Evolutionary conservation across 2,888 invertebrate genomes (phyloP), one percentile per base, ranked within the genome.

Genomic region (Notodromas monacha): DNA sequence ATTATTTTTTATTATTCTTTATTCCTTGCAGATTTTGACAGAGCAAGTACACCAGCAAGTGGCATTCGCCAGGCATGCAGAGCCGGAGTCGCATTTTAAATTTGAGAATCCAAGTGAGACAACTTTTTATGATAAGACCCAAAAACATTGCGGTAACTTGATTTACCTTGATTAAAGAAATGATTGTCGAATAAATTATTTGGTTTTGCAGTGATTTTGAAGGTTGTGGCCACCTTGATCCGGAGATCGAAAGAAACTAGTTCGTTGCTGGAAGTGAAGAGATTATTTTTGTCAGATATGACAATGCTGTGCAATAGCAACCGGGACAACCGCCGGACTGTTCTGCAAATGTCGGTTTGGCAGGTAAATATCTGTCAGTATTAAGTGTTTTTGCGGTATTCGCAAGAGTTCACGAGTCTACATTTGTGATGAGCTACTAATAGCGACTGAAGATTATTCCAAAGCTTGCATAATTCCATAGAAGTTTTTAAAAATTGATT

Each of bases 291-390:
- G 4, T 77, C 84, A 2, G 96, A 99, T 50, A 81, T 96, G 72
- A 89, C 89, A n/a, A 55, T 84, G 30, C 55, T 99, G 33, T 92
- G 92, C 54, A 81, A 79, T 46, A 84, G 84, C 49, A 89, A 84
- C 49, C 60, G 86, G 10, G 96, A 99, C 48, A 99, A 99, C 51
- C 55, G 92, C 30, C 60, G 89, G 41, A 92, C 86, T 0, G 84
- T 99, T 10, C 57, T 96, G 26, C 96, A 96, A 55, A 96, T 99
- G 96, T 92, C 92, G 0, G 96, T 99, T 1, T 99, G 96, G 96
- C 79, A 79, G 51, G 50, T 51, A 38, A n/a, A n/a, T n/a, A n/a
- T n/a, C n/a, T n/a, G n/a, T n/a, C n/a, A 33, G 34, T 21, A 8
- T 21, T 21, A 21, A 21, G n/a, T 21, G 6, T 21, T 8, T 21